Percentiles rank a stretch among this genome's conserved stretches.
phyloP scores from a whole-genome alignment of 2,888 invertebrate genomes.

The Blastobasis lacticolella region DNA sequence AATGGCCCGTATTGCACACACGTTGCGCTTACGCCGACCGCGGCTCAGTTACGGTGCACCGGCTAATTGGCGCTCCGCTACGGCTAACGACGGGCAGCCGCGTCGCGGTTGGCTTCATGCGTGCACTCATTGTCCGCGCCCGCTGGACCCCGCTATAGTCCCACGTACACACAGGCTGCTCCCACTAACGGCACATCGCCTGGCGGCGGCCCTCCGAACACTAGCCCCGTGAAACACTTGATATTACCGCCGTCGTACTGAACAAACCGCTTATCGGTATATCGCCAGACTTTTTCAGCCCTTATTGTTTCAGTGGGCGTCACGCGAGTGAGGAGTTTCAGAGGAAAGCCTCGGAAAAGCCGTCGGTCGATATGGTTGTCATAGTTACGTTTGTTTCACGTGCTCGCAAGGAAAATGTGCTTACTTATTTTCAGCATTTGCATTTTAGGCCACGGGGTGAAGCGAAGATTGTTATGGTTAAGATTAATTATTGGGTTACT shows the following conservation, averaged over 20 bases:
- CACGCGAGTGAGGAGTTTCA: conserved; percentile 62
- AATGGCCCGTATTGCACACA: conserved; percentile 62
- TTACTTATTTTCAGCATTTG: conserved; percentile 51
- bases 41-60: conserved; percentile 64
- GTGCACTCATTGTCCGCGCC: conserved; percentile 61
- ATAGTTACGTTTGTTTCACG: conserved; percentile 68
- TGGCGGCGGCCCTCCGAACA: conserved; percentile 21
- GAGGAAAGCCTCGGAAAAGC: conserved; percentile 68
- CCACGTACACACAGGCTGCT: conserved; percentile 26
- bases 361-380: conserved; percentile 67
- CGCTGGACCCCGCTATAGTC: conserved; percentile 39
- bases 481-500: conserved; percentile 23
- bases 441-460: conserved; percentile 63
- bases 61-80: conserved; percentile 52
- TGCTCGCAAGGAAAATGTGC: conserved; percentile 45
- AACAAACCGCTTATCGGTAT: conserved; percentile 9
- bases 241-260: not conserved
- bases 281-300: conserved; percentile 34
- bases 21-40: conserved; percentile 51
- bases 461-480: conserved; percentile 39
- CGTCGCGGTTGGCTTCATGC: conserved; percentile 62
- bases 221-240: conserved; percentile 19
- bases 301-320: conserved; percentile 57
- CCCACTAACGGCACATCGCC: conserved; percentile 28
- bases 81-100: conserved; percentile 49